Evolutionary conservation across 2,888 invertebrate genomes (phyloP), one percentile per base, ranked within the genome.

Genomic region (Theodoxus fluviatilis): DNA sequence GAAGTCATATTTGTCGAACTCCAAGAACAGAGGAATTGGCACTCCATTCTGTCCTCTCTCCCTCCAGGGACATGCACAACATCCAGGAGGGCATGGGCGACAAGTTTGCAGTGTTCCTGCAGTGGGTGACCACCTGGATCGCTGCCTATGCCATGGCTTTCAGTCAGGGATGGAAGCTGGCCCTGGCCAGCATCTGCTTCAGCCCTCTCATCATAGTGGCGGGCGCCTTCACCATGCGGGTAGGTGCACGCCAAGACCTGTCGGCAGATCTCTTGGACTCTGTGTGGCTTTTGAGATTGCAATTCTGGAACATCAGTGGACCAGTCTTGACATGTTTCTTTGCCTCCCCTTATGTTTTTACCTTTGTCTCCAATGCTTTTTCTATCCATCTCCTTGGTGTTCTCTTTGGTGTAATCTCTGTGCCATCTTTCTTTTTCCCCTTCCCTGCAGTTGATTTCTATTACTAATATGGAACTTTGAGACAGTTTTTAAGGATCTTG

Each of bases 31-130:
- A n/a, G n/a, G n/a, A n/a, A n/a, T n/a, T n/a, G n/a, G n/a, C n/a
- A n/a, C n/a, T n/a, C n/a, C n/a, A n/a, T n/a, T n/a, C 67, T 76
- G 43, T 33, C 18, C 12, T 69, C n/a, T 68, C 69, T 43, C n/a
- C 38, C 71, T 78, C 73, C 81, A 90, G 90, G 78, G 90, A 90
- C 76, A 81, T 90, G 74, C 88, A 88, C 73, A 85, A 88, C 70
- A 85, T 90, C 37, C 86, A 87, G 35, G 88, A 89, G 73, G 89
- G 89, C 0, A 83, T 89, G 33, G 89, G 89, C 1, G 89, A 89
- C 80, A 90, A 90, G 74, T 80, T 89, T 67, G 87, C 84, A n/a
- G 79, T 88, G 76, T 84, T 88, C 71, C 76, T 89, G 12, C 88
- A 88, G 73, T 86, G 83, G 80, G 63, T 82, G 2, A 78, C 88